Conservation (phyloP, 2,113 vertebrate genomes). For the Solenodon paradoxus region DNA sequence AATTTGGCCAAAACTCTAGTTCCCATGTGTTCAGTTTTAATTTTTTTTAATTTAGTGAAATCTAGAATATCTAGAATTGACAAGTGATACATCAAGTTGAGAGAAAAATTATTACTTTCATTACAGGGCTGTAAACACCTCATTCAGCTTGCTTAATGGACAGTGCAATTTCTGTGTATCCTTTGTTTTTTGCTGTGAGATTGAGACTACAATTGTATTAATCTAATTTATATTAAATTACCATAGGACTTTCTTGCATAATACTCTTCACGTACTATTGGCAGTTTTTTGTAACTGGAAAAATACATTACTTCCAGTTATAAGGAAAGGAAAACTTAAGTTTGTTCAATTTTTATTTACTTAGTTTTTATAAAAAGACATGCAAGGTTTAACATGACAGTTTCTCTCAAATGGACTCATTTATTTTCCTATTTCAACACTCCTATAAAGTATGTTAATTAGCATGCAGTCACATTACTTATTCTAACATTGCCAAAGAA, state of each 20-base stretch:
- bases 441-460: constrained; percentile 31
- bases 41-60: not conserved
- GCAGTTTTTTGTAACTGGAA: constrained; percentile 22
- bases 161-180: not conserved
- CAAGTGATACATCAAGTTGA: not conserved
- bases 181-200: constrained; percentile 11
- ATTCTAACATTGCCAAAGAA: constrained; percentile 69
- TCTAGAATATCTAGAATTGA: not conserved
- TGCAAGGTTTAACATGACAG: not conserved
- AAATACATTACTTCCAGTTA: not conserved
- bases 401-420: not conserved
- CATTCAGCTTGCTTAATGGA: not conserved
- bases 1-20: not conserved
- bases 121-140: not conserved
- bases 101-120: not conserved
- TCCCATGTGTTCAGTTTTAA: not conserved
- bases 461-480: constrained; percentile 23
- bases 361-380: not conserved
- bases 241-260: constrained; percentile 8
- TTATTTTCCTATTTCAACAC: constrained; percentile 31
- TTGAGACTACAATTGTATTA: constrained; percentile 10
- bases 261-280: not conserved
- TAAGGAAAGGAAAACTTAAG: not conserved
- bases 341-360: constrained; percentile 30
- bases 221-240: constrained; percentile 48